Base-by-base conservation (phyloP, 2,113 vertebrate genomes). In the Synodontis membranacea region DNA sequence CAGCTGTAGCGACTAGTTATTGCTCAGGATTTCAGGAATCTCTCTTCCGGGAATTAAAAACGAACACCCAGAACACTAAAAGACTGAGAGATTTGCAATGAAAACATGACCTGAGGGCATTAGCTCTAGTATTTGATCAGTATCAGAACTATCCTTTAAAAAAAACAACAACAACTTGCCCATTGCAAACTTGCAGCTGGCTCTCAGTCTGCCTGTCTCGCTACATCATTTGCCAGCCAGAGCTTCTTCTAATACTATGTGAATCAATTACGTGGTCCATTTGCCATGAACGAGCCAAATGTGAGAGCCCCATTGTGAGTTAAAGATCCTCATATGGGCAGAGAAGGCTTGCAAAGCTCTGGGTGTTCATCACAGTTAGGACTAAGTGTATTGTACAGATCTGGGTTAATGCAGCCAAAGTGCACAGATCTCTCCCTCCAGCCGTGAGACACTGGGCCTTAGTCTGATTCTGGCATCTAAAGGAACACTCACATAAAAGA, bases 231-330 rank as follows among this genome's bases (percentile, higher is more conserved):
- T 79, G 70, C 86, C 86, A 87, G 52, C 2, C 79, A 60, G 85
- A 72, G 90, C 88, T 90, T 93, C 89, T 86, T 84, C 37, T 84
- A 91, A 88, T 25, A 0, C 17, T 50, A 84, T 93, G 92, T 5
- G 37, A 90, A 92, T 68, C 1, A 5, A 92, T 93, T 92, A 88
- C 88, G 93, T 80, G 93, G 91, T 93, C 88, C 64, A 25, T 84
- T 93, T 91, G 86, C 75, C 92, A 91, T 83, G 88, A 93, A 90
- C 91, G 89, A 90, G 70, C 23, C 60, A 46, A 28, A 89, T 46
- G 37, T 62, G 80, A 80, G 34, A 50, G 68, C 87, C 84, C 89
- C 50, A 39, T 84, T 85, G 90, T 86, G 91, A 80, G 89, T 84
- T 56, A 79, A 82, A 88, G 91, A 89, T 89, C 86, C 44, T 1